These are phyloP conservation scores for Chlorops oryzae DNA, from an alignment of 1,140 invertebrate genomes.

Conservation along the genomic window DNA sequence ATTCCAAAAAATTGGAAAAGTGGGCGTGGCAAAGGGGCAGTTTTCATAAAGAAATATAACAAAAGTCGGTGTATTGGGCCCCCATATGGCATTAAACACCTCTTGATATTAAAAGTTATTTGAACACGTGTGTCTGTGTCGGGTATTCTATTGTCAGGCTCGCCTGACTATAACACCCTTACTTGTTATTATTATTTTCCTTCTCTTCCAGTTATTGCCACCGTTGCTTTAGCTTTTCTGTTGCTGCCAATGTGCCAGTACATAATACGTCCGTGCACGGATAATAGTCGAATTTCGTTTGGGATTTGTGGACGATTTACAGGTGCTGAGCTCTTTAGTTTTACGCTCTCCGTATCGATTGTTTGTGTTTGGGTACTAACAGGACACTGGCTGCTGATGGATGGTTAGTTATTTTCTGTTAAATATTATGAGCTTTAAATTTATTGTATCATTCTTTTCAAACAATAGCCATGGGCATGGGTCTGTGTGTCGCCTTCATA, in stretches of 20 bases:
- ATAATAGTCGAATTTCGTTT: slow-evolving; percentile 85
- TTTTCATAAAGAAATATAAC: too few relatives aligned
- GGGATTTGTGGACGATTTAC: slow-evolving; percentile 86
- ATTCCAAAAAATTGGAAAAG: too few relatives aligned
- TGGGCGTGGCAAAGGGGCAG: too few relatives aligned
- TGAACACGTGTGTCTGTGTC: background rate
- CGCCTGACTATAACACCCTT: too few relatives aligned
- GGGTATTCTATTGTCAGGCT: slow-evolving; percentile 7
- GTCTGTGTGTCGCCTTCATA: slow-evolving; percentile 94
- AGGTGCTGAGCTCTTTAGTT: slow-evolving; percentile 87
- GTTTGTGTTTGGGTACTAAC: slow-evolving; percentile 96
- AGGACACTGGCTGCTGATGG: slow-evolving; percentile 96
- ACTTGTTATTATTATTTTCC: slow-evolving; percentile 5
- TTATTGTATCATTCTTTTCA: slow-evolving; percentile 28
- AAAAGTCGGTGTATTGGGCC: too few relatives aligned
- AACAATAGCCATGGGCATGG: slow-evolving; percentile 95
- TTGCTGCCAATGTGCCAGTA: slow-evolving; percentile 96
- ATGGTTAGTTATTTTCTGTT: slow-evolving; percentile 59
- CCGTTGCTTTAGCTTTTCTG: slow-evolving; percentile 91
- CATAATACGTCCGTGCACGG: slow-evolving; percentile 80
- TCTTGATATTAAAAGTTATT: background rate
- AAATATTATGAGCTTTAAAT: background rate
- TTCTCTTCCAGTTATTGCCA: slow-evolving; percentile 76
- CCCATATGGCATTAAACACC: too few relatives aligned
- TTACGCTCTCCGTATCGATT: slow-evolving; percentile 84